Evolutionary conservation across 2,797 vertebrate species (phyloP), one percentile per base, ranked within the genome.

Genomic region (Tamandua tetradactyla): DNA sequence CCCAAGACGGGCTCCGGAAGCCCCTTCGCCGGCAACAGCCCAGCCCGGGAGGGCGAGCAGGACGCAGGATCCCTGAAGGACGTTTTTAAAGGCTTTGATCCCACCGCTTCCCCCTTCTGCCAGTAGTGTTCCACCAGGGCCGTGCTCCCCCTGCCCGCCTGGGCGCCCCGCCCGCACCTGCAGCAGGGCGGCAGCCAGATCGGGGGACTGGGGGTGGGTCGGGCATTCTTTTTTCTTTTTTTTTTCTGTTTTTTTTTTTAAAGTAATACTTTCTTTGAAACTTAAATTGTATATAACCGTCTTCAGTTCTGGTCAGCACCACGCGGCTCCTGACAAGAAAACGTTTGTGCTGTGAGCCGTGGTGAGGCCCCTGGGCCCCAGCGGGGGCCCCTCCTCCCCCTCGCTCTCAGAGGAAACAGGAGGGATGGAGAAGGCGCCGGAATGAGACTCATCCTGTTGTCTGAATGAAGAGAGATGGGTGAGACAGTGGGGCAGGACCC

Each of bases 81-180:
- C 37, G 99, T 99, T 96, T 99, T 99, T 97, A 99, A 99, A 98
- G 99, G 99, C 49, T 99, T 99, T 12, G 99, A 99, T 97, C 99
- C 99, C 90, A 99, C 99, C 0, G 99, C 99, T 1, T 99, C 99
- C 15, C 99, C 99, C 0, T 99, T 99, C 96, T 99, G 99, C 96
- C 99, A 99, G 98, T 99, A 98, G 97, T 95, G 79, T 95, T 78
- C 17, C 6, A 55, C 49, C 0, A 32, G 93, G 42, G 47, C 55
- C 12, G 30, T 0, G 3, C 57, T 49, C 87, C 82, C 40, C 64
- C 69, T 47, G 84, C 79, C n/a, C n/a, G n/a, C n/a, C n/a, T n/a
- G n/a, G n/a, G n/a, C 27, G 4, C 72, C 81, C 52, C 5, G 25
- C 76, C 90, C 37, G 79, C 88, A 93, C 12, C 49, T n/a, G 49